These are phyloP conservation scores for Poeciliopsis prolifica DNA, from an alignment of 2,113 vertebrate genomes.

Conservation along the genomic window DNA sequence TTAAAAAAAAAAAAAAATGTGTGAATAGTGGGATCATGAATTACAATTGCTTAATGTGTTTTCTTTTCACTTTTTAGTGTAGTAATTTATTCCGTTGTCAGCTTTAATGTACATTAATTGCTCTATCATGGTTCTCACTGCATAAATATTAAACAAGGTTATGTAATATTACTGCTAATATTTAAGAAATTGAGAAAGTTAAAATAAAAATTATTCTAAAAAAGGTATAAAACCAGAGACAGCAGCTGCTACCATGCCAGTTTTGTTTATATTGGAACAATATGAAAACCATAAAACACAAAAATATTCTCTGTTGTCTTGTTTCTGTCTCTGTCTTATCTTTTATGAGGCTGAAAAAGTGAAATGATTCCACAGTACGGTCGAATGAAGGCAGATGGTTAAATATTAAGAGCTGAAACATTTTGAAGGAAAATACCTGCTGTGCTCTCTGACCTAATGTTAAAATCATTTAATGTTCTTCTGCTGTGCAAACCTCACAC, in stretches of 20 bases:
- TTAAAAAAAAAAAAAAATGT: no score
- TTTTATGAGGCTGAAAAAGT: neutral
- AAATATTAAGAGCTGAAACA: neutral
- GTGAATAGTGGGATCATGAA: no score
- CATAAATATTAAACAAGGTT: neutral
- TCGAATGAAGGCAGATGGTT: neutral
- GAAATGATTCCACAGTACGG: neutral
- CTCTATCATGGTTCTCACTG: no score
- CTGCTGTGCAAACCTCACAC: conserved; percentile 18
- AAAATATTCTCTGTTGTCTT: conserved; percentile 13
- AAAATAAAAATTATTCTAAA: neutral
- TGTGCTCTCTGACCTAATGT: conserved; percentile 15
- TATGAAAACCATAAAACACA: conserved; percentile 12
- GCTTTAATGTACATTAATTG: no score
- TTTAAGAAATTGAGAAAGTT: conserved; percentile 2
- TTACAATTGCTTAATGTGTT: no score
- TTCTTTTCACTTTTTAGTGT: no score
- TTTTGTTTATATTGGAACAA: conserved; percentile 13
- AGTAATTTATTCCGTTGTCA: no score
- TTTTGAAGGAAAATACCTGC: neutral
- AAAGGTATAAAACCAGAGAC: neutral
- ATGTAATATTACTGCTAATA: neutral
- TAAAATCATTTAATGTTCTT: conserved; percentile 11
- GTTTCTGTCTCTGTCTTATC: conserved; percentile 24
- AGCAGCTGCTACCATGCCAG: neutral